These are phyloP conservation scores for Microtus montanus DNA, from an alignment of 2,113 vertebrate species.

Conservation along the genomic window DNA sequence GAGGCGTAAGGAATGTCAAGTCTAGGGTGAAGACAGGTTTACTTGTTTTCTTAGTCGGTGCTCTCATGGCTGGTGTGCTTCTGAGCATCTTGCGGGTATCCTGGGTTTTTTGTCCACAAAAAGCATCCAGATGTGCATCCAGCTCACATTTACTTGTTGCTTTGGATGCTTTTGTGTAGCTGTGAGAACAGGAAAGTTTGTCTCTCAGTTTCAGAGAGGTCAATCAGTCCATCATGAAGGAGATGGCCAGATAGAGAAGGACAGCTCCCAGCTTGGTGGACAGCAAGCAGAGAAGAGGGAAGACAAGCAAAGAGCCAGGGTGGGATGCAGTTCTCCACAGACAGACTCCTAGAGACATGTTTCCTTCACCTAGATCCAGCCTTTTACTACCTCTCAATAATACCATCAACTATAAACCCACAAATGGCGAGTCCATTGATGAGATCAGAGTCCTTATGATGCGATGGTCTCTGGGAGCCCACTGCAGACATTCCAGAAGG, in stretches of 20 bases:
- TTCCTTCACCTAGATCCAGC: background rate
- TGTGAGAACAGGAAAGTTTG: background rate
- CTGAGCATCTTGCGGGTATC: background rate
- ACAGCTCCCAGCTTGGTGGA: background rate
- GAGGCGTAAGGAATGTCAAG: no score
- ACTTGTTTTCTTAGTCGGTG: background rate
- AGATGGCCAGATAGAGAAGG: background rate
- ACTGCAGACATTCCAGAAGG: background rate
- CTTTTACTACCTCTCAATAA: background rate
- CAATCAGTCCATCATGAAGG: background rate
- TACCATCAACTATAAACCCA: no score
- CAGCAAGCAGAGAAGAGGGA: background rate
- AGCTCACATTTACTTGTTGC: background rate
- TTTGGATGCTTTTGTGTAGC: background rate
- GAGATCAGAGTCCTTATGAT: no score
- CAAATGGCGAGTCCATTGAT: background rate
- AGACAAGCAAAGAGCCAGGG: background rate
- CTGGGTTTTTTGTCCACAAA: background rate
- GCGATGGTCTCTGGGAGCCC: background rate
- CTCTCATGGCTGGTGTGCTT: background rate
- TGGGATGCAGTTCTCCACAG: background rate
- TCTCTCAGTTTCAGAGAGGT: background rate
- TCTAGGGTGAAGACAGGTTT: background rate
- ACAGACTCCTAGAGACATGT: background rate
- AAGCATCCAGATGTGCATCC: no score